These are phyloP conservation scores for Drosophila mauritiana DNA, from an alignment of 1,140 invertebrate species.

Conservation along the genomic window DNA sequence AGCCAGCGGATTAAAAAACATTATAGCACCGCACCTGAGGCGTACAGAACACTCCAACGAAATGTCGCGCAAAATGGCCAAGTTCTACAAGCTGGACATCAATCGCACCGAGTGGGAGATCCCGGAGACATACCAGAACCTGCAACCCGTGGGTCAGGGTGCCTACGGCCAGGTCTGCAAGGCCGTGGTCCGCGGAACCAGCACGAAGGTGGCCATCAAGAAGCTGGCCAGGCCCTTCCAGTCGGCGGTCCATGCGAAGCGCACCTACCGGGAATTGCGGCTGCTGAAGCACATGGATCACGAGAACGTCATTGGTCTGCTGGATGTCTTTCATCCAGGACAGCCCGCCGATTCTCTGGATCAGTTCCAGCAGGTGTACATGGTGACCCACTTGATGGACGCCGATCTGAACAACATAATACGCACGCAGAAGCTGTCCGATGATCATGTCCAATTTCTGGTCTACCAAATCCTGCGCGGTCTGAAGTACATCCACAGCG, in stretches of 20 bases:
- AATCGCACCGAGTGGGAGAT: constrained; percentile 99
- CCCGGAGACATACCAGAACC: constrained; percentile 95
- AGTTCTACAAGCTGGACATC: constrained; percentile 94
- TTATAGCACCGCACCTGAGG: constrained; percentile 18
- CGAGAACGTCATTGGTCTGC: constrained; percentile 97
- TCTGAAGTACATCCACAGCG: constrained; percentile 99
- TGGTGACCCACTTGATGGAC: constrained; percentile 99
- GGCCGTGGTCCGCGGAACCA: constrained; percentile 89
- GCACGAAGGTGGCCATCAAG: constrained; percentile 98
- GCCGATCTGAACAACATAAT: constrained; percentile 99
- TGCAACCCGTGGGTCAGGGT: constrained; percentile 97
- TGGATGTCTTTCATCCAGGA: constrained; percentile 96
- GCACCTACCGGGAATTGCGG: constrained; percentile 98
- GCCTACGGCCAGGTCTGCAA: constrained; percentile 95
- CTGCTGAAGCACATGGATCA: constrained; percentile 99
- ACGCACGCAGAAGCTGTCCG: constrained; percentile 97
- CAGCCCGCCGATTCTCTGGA: constrained; percentile 87
- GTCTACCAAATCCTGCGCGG: constrained; percentile 99
- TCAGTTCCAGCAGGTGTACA: constrained; percentile 96
- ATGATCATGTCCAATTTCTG: constrained; percentile 99
- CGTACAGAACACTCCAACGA: constrained; percentile 5
- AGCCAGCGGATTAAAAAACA: constrained; percentile 29
- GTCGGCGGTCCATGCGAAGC: constrained; percentile 98
- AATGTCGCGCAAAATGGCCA: constrained; percentile 72
- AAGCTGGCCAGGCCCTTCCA: constrained; percentile 99